Evolutionary conservation across 2,797 vertebrate genomes (phyloP).

Genomic region (Gymnoscopelus braueri): DNA sequence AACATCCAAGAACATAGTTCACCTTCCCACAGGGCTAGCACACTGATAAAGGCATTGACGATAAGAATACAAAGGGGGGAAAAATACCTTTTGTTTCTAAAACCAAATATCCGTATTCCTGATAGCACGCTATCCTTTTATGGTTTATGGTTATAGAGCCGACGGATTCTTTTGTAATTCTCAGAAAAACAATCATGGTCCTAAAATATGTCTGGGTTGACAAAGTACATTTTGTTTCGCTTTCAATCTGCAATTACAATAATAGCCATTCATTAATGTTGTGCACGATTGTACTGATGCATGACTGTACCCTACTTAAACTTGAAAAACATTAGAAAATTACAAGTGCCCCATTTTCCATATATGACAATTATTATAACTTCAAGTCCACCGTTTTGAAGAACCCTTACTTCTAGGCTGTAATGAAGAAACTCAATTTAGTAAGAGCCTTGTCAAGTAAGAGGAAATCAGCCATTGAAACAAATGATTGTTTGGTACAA

Average conservation of each 20-base stretch:
- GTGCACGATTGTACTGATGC: constrained; percentile 5
- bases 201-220: not conserved
- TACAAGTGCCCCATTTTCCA: constrained; percentile 51
- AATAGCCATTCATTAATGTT: not conserved
- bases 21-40: constrained; percentile 57
- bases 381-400: constrained; percentile 57
- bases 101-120: constrained; percentile 43
- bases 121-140: constrained; percentile 10
- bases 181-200: not conserved
- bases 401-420: constrained; percentile 50
- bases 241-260: not conserved
- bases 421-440: constrained; percentile 51
- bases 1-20: constrained; percentile 55
- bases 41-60: constrained; percentile 57
- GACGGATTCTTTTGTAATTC: too few relatives aligned
- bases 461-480: constrained; percentile 58
- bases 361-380: constrained; percentile 55
- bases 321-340: constrained; percentile 10
- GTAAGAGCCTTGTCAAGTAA: constrained; percentile 57
- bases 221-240: not conserved
- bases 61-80: constrained; percentile 52
- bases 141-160: constrained; percentile 4
- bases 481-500: constrained; percentile 60
- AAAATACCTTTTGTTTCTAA: constrained; percentile 43
- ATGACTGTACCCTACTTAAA: not conserved